Base-by-base conservation (phyloP, 2,113 vertebrate species). In the Oreamnos americanus region DNA sequence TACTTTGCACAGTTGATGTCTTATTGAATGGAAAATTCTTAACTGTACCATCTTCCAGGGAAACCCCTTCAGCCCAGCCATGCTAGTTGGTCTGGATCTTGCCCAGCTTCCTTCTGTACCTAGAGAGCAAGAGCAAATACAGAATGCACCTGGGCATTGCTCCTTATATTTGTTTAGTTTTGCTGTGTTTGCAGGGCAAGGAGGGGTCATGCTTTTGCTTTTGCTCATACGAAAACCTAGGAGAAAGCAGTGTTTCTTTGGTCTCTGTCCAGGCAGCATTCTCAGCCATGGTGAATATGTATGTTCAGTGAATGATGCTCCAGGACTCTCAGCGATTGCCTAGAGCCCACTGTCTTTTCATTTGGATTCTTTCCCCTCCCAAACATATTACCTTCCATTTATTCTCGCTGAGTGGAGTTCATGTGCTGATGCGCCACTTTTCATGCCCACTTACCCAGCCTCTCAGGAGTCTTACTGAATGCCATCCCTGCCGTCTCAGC, bases 371-470 rank as follows among this genome's bases (percentile, higher is more conserved):
- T 93, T 96, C 21, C 81, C 90, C 45, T 43, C 12, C 28, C 0
- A 88, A 96, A 96, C 64, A 15, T 36, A 87, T 49, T 90, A 49
- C 81, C 15, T 94, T 94, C 67, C 45, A 49, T 79, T 96, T 90
- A 19, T n/a, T 95, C 64, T 93, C 0, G 0, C 43, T 47, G 76
- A 89, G 57, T 92, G 85, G 82, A 60, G 55, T 55, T 79, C 58
- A 16, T 43, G 64, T 93, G 88, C 82, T 94, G 81, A 62, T 88
- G 4, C 0, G 6, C 67, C 76, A 78, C 86, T 97, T 71, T 98
- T 96, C 82, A 62, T 64, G 93, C 76, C 45, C 83, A 94, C 91
- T 91, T 97, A 93, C 30, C 39, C n/a, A 25, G 43, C 49, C 45
- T 88, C 45, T 0, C 43, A 62, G 64, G 39, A 82, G 87, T 71